Evolutionary conservation across 2,888 invertebrate species (phyloP), one percentile per base, ranked within the genome.

Genomic region (Anthrax anthrax): DNA sequence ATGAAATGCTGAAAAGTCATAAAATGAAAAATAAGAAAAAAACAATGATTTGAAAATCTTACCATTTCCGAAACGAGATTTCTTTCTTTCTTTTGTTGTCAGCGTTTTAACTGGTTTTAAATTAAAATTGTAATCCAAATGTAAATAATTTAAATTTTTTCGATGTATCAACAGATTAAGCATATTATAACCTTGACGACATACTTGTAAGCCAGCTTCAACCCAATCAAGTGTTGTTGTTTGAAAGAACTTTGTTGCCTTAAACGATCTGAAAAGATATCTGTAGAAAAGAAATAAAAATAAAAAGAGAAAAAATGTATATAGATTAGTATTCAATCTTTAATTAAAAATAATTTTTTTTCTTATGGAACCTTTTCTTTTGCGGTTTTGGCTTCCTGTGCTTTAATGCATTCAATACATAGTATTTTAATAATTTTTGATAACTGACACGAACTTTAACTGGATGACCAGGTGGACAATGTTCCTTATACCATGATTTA

Each of bases 191-290:
- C 98, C 98, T 69, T 99, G 98, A 1, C 97, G 78, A 64, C 98
- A 97, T 2, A 96, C 90, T 72, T 98, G 98, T 39, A 98, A 71
- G 5, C 98, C 98, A 13, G 95, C 96, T 70, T 99, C 98, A 3
- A 99, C 98, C 98, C 98, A 99, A 71, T 99, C 98, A 55, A 99
- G 72, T 1, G 95, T 95, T 0, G 98, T 99, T 0, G 94, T 94
- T 80, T 99, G 97, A 76, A 99, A 99, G 73, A 99, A 99, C 70
- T 99, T 99, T 0, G 98, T 99, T 0, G 96, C 90, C 69, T 99
- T 99, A 72, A 99, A 99, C 1, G 98, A 98, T 29, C 97, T 81
- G 78, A 98, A 98, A 40, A 98, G 72, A 61, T 96, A 96, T 49
- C 84, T 83, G 53, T 17, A 54, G 48, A 48, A 49, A 42, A 36